These are phyloP conservation scores for Craniophora ligustri DNA, from an alignment of 2,888 invertebrate genomes.

Conservation along the genomic window DNA sequence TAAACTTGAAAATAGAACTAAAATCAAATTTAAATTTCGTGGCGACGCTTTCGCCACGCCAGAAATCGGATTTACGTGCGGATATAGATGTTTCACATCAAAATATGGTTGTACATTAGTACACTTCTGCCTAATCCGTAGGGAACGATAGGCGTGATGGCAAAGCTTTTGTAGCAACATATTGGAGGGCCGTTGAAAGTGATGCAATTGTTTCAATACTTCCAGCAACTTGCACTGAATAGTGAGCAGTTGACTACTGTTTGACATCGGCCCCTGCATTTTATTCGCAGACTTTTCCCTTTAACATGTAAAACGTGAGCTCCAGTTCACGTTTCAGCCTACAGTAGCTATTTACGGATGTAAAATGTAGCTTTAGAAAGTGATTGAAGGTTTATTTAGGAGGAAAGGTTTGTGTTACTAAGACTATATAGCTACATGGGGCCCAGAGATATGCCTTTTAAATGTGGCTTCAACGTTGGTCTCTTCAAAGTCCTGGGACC, in stretches of 20 bases:
- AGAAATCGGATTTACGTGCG: too few species aligned
- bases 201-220: constrained; percentile 43
- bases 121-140: too few species aligned
- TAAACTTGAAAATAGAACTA: too few species aligned
- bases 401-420: background rate
- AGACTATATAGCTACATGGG: too few species aligned
- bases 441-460: too few species aligned
- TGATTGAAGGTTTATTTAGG: background rate
- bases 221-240: constrained; percentile 36
- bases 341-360: background rate
- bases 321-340: constrained; percentile 6
- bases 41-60: too few species aligned
- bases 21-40: too few species aligned
- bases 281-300: constrained; percentile 26
- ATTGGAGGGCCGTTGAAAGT: constrained; percentile 33
- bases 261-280: constrained; percentile 22
- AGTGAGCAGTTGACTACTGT: constrained; percentile 38
- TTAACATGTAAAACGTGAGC: constrained; percentile 35
- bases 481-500: too few species aligned
- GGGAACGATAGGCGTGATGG: too few species aligned
- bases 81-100: too few species aligned
- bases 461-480: too few species aligned
- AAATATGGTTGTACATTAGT: too few species aligned
- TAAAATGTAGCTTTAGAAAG: background rate
- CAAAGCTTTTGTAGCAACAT: constrained; percentile 28